Evolutionary conservation across 2,888 invertebrate species (phyloP).

Genomic region (Erebia aethiops): DNA sequence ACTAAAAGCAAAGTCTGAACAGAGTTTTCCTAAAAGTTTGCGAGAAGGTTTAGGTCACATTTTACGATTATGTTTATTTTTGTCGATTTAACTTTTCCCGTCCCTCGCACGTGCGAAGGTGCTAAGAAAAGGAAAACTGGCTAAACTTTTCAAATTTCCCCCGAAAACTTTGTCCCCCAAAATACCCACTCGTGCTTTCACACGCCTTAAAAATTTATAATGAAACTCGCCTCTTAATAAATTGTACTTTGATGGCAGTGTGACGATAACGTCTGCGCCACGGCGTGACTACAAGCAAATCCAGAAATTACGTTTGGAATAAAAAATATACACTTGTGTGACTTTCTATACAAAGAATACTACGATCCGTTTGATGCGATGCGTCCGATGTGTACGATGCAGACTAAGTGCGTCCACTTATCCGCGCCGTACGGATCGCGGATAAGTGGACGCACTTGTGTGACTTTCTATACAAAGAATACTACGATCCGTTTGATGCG

Average conservation of each 20-base stretch:
- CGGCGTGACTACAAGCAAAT: constrained; percentile 11
- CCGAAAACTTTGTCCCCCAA: constrained; percentile 40
- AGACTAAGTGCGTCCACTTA: no score
- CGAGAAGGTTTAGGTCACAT: constrained; percentile 28
- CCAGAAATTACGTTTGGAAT: constrained; percentile 12
- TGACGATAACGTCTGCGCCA: constrained; percentile 49
- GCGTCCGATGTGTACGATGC: no score
- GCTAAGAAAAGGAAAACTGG: constrained; percentile 40
- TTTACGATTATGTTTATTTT: constrained; percentile 43
- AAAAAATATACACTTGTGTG: no score
- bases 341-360: no score
- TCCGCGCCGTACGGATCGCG: no score
- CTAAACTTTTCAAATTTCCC: constrained; percentile 50
- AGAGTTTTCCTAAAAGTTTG: constrained; percentile 17
- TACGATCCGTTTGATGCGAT: no score
- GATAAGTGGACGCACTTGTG: no score
- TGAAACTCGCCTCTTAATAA: constrained; percentile 50
- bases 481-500: no score
- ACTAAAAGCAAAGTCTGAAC: constrained; percentile 21
- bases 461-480: no score
- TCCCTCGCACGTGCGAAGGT: constrained; percentile 48
- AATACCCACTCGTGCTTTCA: constrained; percentile 42
- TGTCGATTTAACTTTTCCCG: constrained; percentile 37
- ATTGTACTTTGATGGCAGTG: constrained; percentile 46
- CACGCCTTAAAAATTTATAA: constrained; percentile 47